Evolutionary conservation across 2,797 vertebrate genomes (phyloP).

Genomic region (Alectoris magna): DNA sequence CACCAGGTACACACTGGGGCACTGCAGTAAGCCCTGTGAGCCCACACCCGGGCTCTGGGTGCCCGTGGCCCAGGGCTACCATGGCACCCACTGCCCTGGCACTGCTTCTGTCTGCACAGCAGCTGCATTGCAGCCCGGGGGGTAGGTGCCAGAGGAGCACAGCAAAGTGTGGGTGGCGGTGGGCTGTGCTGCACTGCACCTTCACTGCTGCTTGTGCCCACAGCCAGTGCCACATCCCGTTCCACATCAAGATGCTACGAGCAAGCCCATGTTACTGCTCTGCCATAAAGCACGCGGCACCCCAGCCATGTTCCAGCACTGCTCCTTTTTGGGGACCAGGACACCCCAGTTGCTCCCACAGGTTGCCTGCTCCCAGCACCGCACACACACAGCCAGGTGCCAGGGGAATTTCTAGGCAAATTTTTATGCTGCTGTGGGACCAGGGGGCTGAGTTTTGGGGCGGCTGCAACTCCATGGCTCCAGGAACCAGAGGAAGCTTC

Average conservation of each 20-base stretch:
- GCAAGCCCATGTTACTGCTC: too few relatives aligned
- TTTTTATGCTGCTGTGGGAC: constrained; percentile 38
- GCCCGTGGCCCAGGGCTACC: too few relatives aligned
- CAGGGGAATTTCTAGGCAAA: neutral
- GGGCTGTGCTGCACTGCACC: too few relatives aligned
- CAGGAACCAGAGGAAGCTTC: constrained; percentile 21
- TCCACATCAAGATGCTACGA: neutral
- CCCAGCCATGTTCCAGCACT: neutral
- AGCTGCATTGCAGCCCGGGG: too few relatives aligned
- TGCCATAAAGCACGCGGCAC: neutral
- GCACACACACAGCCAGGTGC: accelerated
- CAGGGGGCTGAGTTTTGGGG: neutral
- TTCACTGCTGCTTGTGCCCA: too few relatives aligned
- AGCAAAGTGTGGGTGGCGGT: too few relatives aligned
- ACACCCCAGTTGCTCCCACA: accelerated
- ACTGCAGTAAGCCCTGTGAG: too few relatives aligned
- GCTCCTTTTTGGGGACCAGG: neutral
- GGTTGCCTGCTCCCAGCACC: neutral
- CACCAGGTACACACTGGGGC: too few relatives aligned
- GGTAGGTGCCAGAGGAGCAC: too few relatives aligned
- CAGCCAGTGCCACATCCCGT: neutral
- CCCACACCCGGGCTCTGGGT: too few relatives aligned
- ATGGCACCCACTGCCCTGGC: too few relatives aligned
- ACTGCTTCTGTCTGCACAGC: too few relatives aligned
- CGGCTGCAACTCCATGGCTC: neutral